Percentiles rank a stretch among this genome's conserved stretches.
Evolutionary conservation across 92 coral and sea anemone genomes (phyloP).

Genomic region (Anthopleura xanthogrammica): DNA sequence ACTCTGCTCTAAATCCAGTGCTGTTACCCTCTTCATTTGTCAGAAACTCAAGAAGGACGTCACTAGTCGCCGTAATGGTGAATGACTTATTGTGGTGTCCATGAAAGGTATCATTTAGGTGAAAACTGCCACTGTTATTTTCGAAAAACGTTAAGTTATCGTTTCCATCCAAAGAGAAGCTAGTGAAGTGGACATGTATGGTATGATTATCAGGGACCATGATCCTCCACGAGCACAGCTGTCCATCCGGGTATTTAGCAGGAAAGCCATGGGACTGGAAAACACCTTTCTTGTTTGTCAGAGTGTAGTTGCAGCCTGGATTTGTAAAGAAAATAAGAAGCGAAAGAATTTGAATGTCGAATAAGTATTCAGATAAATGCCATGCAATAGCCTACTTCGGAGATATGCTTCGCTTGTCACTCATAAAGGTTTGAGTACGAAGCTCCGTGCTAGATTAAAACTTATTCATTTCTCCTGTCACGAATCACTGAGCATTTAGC

Average conservation of each 20-base stretch:
- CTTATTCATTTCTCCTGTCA: too few species aligned
- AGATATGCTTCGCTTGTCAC: too few species aligned
- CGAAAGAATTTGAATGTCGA: too few species aligned
- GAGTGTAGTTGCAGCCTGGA: conserved; percentile 56
- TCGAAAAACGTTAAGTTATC: not conserved
- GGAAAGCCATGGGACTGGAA: conserved; percentile 69
- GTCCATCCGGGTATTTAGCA: conserved; percentile 51
- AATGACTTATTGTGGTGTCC: not conserved
- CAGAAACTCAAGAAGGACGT: not conserved
- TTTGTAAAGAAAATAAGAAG: too few species aligned
- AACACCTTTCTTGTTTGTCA: conserved; percentile 32
- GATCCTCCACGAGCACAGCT: conserved; percentile 69
- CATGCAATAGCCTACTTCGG: too few species aligned
- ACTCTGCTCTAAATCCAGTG: conserved; percentile 10
- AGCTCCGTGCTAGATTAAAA: too few species aligned
- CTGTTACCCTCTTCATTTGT: not conserved
- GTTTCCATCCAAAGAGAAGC: conserved; percentile 17
- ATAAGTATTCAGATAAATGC: too few species aligned
- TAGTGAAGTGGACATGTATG: conserved; percentile 34
- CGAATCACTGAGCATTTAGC: too few species aligned
- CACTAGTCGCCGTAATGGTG: not conserved
- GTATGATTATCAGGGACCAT: conserved; percentile 16
- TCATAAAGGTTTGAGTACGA: too few species aligned
- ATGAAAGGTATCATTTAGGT: not conserved
- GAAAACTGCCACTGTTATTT: not conserved